Conservation (phyloP, 2,113 vertebrate genomes). For the Polyodon spathula region DNA sequence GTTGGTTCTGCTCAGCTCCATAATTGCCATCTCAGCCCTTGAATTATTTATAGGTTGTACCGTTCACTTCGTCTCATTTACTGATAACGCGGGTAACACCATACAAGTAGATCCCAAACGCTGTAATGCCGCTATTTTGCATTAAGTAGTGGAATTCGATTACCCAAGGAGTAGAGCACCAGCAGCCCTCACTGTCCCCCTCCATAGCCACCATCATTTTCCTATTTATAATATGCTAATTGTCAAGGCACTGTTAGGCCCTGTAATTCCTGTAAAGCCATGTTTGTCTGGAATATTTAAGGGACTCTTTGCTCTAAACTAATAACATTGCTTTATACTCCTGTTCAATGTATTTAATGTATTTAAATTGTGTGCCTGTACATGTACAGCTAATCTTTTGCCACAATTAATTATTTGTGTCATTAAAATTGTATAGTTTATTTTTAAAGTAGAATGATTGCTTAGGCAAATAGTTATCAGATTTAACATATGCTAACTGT, state of each 20-base stretch:
- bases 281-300: background rate
- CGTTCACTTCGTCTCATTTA: constrained; percentile 96
- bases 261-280: background rate
- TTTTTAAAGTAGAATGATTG: background rate
- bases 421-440: too few relatives aligned
- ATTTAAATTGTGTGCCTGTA: background rate
- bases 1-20: constrained; percentile 89
- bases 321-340: background rate
- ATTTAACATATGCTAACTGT: background rate
- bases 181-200: background rate
- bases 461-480: background rate
- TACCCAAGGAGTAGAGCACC: constrained; percentile 15
- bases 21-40: constrained; percentile 98
- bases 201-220: background rate
- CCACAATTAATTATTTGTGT: too few relatives aligned
- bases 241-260: background rate
- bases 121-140: constrained; percentile 34
- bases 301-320: background rate
- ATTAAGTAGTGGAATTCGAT: constrained; percentile 35
- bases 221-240: constrained; percentile 15
- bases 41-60: constrained; percentile 97
- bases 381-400: background rate
- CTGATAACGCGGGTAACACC: constrained; percentile 88
- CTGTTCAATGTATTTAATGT: background rate
- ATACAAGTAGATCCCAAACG: constrained; percentile 30